Base-by-base conservation (phyloP, 2,113 vertebrate species). In the Lepisosteus osseus region DNA sequence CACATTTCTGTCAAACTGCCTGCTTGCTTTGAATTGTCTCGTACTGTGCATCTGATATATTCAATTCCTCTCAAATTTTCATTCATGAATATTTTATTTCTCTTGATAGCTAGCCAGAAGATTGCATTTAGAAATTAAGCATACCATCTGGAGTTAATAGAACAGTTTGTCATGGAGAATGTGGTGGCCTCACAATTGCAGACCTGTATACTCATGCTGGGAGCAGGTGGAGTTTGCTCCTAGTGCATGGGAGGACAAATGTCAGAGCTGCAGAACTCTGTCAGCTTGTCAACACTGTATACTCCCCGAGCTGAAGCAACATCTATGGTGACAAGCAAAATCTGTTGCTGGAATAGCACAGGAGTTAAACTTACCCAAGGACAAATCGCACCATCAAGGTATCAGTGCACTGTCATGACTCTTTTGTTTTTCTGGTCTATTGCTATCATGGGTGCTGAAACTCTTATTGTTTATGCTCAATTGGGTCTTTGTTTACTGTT, bases 141-240 rank as follows among this genome's bases (percentile, higher is more conserved):
- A 57, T 47, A 65, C 64, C 65, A 67, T 72, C 71, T 72, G 71
- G 54, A 69, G 54, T 9, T 13, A 41, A 59, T 41, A 47, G 64
- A 67, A 41, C 54, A 15, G 65, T 73, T 42, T 59, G 65, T 67
- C 57, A 29, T 40, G 3, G 8, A 29, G 17, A 65, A 41, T 65
- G 62, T 41, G 45, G 44, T 14, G 41, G 45, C 62, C 43, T 15
- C 47, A 61, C 47, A 45, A 62, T 41, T 51, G 54, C 56, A 43
- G 41, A 6, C 57, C 68, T 7, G 6, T 61, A 17, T 15, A 54
- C 47, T 17, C 7, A 55, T 41, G 15, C 67, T 13, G 44, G 57
- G 45, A 69, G 54, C 51, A 69, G 54, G 65, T 45, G 13, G 7
- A 4, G 43, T 43, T 8, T 67, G 45, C 9, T 7, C 65, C 65